Evolutionary conservation across 2,797 vertebrate species (phyloP).

Genomic region (Lepilemur ruficaudatus): DNA sequence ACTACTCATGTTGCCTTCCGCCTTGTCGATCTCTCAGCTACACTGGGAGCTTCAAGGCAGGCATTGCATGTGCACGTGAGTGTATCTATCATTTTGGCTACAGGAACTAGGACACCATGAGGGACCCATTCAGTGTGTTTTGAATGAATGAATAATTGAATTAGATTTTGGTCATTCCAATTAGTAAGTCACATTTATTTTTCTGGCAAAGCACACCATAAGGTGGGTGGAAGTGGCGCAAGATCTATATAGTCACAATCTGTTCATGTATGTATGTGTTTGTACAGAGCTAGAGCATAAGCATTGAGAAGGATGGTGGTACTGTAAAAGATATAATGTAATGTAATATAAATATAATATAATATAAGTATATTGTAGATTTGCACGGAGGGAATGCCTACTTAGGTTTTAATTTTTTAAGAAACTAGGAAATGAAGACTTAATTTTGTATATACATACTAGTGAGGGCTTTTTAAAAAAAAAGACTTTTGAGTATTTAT

Average conservation of each 20-base stretch:
- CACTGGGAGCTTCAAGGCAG: neutral
- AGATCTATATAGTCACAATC: neutral
- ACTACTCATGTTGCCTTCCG: neutral
- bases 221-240: neutral
- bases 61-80: neutral
- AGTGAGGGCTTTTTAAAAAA: neutral
- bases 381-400: neutral
- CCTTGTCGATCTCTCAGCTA: neutral
- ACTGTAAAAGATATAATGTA: neutral
- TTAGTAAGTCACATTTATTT: neutral
- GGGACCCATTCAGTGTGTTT: neutral
- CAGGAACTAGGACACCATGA: neutral
- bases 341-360: neutral
- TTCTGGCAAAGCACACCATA: neutral
- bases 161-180: neutral
- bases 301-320: neutral
- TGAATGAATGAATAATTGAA: neutral
- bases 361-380: neutral
- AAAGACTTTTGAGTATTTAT: constrained; percentile 20
- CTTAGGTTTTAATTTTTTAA: neutral
- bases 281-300: neutral
- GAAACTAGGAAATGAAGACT: neutral
- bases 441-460: neutral
- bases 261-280: neutral
- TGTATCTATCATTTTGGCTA: neutral